These are phyloP conservation scores for Paraplagusia blochii DNA, from an alignment of 2,113 vertebrate species.

Conservation along the genomic window DNA sequence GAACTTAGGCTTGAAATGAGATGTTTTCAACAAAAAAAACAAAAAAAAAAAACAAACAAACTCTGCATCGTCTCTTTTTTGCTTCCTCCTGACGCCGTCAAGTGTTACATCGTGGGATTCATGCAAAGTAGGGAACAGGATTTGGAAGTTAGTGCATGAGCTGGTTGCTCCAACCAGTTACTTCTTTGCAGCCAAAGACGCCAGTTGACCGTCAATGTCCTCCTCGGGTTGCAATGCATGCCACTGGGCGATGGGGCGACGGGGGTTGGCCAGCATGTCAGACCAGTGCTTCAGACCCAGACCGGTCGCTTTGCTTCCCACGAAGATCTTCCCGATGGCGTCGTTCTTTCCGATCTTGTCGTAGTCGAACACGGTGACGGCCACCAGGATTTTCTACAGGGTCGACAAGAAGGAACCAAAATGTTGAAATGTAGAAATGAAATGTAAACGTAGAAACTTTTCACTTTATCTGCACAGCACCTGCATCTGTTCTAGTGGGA, in stretches of 20 bases:
- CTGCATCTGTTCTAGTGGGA: slow-evolving; percentile 98
- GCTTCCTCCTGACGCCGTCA: slow-evolving; percentile 54
- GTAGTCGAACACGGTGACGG: slow-evolving; percentile 96
- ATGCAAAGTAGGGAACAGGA: slow-evolving; percentile 68
- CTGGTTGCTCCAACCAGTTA: slow-evolving; percentile 72
- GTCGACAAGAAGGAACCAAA: not conserved
- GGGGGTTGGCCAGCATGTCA: slow-evolving; percentile 95
- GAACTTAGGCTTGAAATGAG: slow-evolving; percentile 50
- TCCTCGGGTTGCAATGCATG: slow-evolving; percentile 94
- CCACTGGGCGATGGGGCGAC: slow-evolving; percentile 97
- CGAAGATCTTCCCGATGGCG: slow-evolving; percentile 96
- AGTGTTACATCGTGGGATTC: slow-evolving; percentile 63
- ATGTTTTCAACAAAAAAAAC: slow-evolving; percentile 36
- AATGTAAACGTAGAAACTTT: no score
- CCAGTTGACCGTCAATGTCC: slow-evolving; percentile 86
- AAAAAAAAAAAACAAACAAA: not conserved
- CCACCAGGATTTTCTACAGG: slow-evolving; percentile 92
- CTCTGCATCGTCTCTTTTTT: slow-evolving; percentile 63
- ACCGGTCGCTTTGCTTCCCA: slow-evolving; percentile 87
- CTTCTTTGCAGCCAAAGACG: slow-evolving; percentile 87
- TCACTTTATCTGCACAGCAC: slow-evolving; percentile 61
- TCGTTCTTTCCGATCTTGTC: slow-evolving; percentile 99
- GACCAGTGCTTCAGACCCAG: slow-evolving; percentile 97
- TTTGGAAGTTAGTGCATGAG: slow-evolving; percentile 64
- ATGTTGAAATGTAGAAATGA: no score